A percentile compares a stretch with the other conserved stretches of the same genome.
Conservation (phyloP, 1,140 invertebrate genomes). For the Drosophila ananassae region DNA sequence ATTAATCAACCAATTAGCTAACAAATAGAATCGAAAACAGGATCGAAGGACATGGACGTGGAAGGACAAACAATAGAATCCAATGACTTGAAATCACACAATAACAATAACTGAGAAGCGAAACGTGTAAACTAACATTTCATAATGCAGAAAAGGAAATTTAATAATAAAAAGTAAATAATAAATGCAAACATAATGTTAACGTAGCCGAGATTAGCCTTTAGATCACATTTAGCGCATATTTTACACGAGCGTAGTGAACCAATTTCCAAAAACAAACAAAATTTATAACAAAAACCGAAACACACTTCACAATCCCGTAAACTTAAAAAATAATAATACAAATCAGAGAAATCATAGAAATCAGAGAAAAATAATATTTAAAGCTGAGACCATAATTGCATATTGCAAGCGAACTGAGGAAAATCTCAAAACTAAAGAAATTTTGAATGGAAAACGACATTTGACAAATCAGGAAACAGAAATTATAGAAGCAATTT, state of each 20-base stretch:
- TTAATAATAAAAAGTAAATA: slow-evolving; percentile 19
- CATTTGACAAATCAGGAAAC: slow-evolving; percentile 4
- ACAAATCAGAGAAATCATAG: background rate
- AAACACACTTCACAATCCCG: slow-evolving; percentile 1
- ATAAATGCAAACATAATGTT: slow-evolving; percentile 55
- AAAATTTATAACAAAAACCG: slow-evolving; percentile 16
- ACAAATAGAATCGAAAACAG: slow-evolving; percentile 7
- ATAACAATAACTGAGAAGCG: slow-evolving; percentile 37
- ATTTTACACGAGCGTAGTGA: slow-evolving; percentile 57
- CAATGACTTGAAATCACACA: slow-evolving; percentile 30
- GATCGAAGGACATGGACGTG: slow-evolving; percentile 2
- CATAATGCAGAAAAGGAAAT: slow-evolving; percentile 7
- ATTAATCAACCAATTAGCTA: slow-evolving; percentile 13
- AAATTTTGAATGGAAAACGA: background rate
- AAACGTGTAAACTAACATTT: slow-evolving; percentile 16
- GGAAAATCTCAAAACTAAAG: background rate
- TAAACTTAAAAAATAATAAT: slow-evolving; percentile 1
- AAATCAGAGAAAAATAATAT: too few relatives aligned
- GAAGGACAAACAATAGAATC: slow-evolving; percentile 13
- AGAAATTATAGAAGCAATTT: slow-evolving; percentile 2
- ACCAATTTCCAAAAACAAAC: slow-evolving; percentile 32
- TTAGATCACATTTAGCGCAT: slow-evolving; percentile 60
- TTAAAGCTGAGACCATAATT: background rate
- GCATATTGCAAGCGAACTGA: slow-evolving; percentile 8
- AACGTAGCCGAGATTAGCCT: slow-evolving; percentile 54